Percentiles rank a stretch among this genome's conserved stretches.
These are phyloP conservation scores for Tachypleus tridentatus DNA, from an alignment of 1,140 invertebrate species.

Conservation along the genomic window DNA sequence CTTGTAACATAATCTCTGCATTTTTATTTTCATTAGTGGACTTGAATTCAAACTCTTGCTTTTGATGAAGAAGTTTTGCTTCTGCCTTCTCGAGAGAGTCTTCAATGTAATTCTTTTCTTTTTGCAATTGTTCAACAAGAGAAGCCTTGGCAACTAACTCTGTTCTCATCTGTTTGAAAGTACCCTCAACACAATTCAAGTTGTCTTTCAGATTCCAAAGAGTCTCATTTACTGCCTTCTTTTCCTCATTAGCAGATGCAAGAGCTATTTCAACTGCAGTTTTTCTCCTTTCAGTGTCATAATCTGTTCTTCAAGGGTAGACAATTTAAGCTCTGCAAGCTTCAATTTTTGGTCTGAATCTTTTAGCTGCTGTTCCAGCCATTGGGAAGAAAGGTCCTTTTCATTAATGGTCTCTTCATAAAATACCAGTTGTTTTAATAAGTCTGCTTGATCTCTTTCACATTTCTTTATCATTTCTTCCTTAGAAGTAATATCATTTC, in stretches of 20 bases:
- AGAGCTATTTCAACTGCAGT: slow-evolving; percentile 30
- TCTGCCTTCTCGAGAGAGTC: slow-evolving; percentile 12
- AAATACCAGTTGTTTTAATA: slow-evolving; percentile 32
- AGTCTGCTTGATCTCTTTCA: slow-evolving; percentile 34
- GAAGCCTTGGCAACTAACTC: slow-evolving; percentile 31
- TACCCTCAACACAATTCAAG: slow-evolving; percentile 35
- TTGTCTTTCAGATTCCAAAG: slow-evolving; percentile 33
- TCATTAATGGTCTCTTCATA: slow-evolving; percentile 34
- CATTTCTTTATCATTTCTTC: slow-evolving; percentile 29
- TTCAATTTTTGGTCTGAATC: slow-evolving; percentile 32
- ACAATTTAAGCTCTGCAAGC: slow-evolving; percentile 28
- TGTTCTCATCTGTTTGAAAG: slow-evolving; percentile 37
- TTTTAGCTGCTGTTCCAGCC: slow-evolving; percentile 30
- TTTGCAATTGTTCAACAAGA: slow-evolving; percentile 21
- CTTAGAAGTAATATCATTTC: slow-evolving; percentile 31
- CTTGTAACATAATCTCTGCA: slow-evolving; percentile 13
- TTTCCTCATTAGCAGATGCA: slow-evolving; percentile 34
- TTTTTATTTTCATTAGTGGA: slow-evolving; percentile 13
- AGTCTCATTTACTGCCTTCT: slow-evolving; percentile 33
- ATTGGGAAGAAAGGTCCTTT: slow-evolving; percentile 33
- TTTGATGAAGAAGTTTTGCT: slow-evolving; percentile 9
- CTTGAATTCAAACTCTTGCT: slow-evolving; percentile 16
- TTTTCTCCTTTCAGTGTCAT: slow-evolving; percentile 33
- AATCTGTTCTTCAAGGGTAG: slow-evolving; percentile 30
- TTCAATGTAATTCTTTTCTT: slow-evolving; percentile 21